Evolutionary conservation across 2,888 invertebrate genomes (phyloP).

Genomic region (Agrochola lychnidis): DNA sequence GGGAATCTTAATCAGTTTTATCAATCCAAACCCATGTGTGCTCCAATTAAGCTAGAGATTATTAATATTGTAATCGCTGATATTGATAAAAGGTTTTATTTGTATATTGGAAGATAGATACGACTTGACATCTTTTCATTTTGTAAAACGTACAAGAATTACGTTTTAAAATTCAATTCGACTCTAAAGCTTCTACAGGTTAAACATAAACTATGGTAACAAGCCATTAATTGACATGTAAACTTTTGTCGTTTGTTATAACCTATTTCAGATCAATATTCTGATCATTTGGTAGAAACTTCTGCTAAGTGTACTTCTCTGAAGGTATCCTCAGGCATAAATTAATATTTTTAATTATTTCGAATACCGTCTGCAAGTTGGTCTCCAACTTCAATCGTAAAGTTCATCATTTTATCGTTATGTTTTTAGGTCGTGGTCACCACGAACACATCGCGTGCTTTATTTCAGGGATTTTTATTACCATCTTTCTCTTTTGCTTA

Average conservation of each 20-base stretch:
- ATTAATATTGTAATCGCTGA: slow-evolving; percentile 54
- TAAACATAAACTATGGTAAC: background rate
- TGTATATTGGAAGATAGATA: slow-evolving; percentile 34
- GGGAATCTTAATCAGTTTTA: slow-evolving; percentile 59
- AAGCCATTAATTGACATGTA: background rate
- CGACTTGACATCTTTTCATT: slow-evolving; percentile 24
- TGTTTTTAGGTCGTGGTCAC: slow-evolving; percentile 78
- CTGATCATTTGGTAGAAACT: background rate
- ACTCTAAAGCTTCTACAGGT: background rate
- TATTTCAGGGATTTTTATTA: slow-evolving; percentile 66
- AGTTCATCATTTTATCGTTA: slow-evolving; percentile 76
- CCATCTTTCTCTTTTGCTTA: slow-evolving; percentile 66
- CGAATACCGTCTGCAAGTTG: slow-evolving; percentile 57
- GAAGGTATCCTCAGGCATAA: slow-evolving; percentile 21
- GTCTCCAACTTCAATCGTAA: slow-evolving; percentile 66
- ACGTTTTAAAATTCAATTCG: background rate
- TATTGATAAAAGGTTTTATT: slow-evolving; percentile 51
- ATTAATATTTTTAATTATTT: slow-evolving; percentile 50
- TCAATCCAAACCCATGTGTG: slow-evolving; percentile 68
- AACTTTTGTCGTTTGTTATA: background rate
- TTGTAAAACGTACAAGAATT: background rate
- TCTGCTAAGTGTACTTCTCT: slow-evolving; percentile 1
- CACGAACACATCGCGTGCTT: slow-evolving; percentile 74
- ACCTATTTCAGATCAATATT: background rate
- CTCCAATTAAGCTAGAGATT: slow-evolving; percentile 68